Conservation (phyloP, 2,888 invertebrate species). For the Oscheius sp. region DNA sequence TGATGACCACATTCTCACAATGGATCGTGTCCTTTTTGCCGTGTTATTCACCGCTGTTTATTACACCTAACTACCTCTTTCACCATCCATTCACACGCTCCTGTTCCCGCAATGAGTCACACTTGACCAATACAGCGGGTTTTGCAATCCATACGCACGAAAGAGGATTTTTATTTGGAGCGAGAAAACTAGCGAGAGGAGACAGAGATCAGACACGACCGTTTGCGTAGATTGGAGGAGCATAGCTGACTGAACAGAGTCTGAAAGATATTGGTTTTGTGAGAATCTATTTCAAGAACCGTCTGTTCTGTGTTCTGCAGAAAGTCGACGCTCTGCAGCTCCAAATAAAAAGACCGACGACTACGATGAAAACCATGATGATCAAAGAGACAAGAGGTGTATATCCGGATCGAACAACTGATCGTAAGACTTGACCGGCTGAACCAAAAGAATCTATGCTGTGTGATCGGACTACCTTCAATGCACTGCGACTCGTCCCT, state of each 20-base stretch:
- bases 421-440: slow-evolving; percentile 47
- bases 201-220: slow-evolving; percentile 2
- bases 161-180: not conserved
- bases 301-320: slow-evolving; percentile 16
- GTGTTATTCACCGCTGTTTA: no score
- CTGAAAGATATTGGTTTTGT: not conserved
- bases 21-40: no score
- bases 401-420: slow-evolving; percentile 56
- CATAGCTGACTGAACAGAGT: not conserved
- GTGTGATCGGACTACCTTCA: slow-evolving; percentile 35
- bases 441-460: slow-evolving; percentile 13
- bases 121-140: no score
- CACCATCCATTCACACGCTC: no score
- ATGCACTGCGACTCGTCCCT: slow-evolving; percentile 61
- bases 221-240: slow-evolving; percentile 3
- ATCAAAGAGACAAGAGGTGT: slow-evolving; percentile 58
- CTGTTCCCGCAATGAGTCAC: no score
- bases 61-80: no score
- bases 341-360: slow-evolving; percentile 55
- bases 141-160: no score
- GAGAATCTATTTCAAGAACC: not conserved
- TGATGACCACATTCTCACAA: no score
- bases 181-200: not conserved
- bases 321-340: slow-evolving; percentile 36
- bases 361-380: slow-evolving; percentile 52